Percentiles rank a stretch among this genome's conserved stretches.
Conservation (phyloP, 2,888 invertebrate genomes). For the Zeuzera pyrina region DNA sequence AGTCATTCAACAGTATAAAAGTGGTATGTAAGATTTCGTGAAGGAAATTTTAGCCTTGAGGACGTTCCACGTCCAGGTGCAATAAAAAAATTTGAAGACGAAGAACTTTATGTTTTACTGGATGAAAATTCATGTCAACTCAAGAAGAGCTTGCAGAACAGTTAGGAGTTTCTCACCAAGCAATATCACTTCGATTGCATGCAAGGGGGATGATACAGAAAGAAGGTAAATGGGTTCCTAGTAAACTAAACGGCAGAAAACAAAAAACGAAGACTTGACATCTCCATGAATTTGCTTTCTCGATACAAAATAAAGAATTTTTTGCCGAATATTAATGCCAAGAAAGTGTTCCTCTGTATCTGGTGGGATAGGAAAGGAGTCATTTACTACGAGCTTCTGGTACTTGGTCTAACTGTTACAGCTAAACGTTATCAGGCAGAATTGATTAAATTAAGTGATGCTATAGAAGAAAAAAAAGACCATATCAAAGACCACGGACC, state of each 20-base stretch:
- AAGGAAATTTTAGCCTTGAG: neutral
- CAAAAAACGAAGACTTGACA: too few species aligned
- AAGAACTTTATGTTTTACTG: slow-evolving; percentile 1
- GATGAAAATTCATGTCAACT: too few species aligned
- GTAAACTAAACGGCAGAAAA: too few species aligned
- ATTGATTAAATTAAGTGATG: slow-evolving; percentile 10
- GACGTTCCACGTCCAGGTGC: slow-evolving; percentile 1
- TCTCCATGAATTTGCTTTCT: too few species aligned
- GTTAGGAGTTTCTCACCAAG: too few species aligned
- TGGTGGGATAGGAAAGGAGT: slow-evolving; percentile 17
- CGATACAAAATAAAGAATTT: too few species aligned
- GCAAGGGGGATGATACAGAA: too few species aligned
- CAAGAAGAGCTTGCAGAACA: too few species aligned
- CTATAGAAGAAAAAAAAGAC: slow-evolving; percentile 11
- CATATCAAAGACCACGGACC: slow-evolving; percentile 10
- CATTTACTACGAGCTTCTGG: slow-evolving; percentile 14
- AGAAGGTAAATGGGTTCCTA: too few species aligned
- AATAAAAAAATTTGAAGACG: slow-evolving; percentile 1
- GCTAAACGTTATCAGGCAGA: slow-evolving; percentile 6
- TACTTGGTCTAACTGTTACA: slow-evolving; percentile 12
- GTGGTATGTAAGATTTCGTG: neutral
- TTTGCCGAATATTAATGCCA: slow-evolving; percentile 2
- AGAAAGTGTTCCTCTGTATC: slow-evolving; percentile 14
- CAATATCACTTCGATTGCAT: too few species aligned
- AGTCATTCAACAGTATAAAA: neutral